These are phyloP conservation scores for Oryzias dopingdopingensis DNA, from an alignment of 2,797 vertebrate species.

Conservation along the genomic window DNA sequence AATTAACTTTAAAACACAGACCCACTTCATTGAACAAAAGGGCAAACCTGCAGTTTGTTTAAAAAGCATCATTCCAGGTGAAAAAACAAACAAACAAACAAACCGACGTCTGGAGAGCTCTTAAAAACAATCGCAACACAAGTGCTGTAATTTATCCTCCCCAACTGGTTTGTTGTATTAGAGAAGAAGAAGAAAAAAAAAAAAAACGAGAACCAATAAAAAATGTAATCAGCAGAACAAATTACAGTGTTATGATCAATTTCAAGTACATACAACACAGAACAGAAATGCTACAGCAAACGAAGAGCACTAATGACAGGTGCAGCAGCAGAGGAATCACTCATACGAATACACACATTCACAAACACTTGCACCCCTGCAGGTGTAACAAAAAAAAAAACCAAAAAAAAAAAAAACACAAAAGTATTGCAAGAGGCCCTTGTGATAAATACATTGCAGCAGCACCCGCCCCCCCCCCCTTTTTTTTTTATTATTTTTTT, in stretches of 20 bases:
- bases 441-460: conserved; percentile 45
- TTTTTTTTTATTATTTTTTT: conserved; percentile 22
- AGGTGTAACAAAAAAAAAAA: conserved; percentile 1
- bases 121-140: conserved; percentile 58
- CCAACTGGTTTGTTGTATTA: conserved; percentile 49
- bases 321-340: conserved; percentile 71
- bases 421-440: conserved; percentile 69
- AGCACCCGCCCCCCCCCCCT: conserved; percentile 23
- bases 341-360: conserved; percentile 25
- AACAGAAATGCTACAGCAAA: conserved; percentile 59
- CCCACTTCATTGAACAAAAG: conserved; percentile 63
- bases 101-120: conserved; percentile 57
- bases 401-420: background rate
- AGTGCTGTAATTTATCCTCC: conserved; percentile 69
- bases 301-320: conserved; percentile 61
- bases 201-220: conserved; percentile 46
- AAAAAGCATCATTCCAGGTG: conserved; percentile 65
- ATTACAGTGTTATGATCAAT: conserved; percentile 71
- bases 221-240: conserved; percentile 63
- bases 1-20: conserved; percentile 77
- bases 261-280: conserved; percentile 57
- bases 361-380: background rate
- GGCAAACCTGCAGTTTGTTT: conserved; percentile 67
- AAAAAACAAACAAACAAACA: conserved; percentile 12
- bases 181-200: conserved; percentile 66